Percentiles rank a stretch among this genome's conserved stretches.
These are phyloP conservation scores for Eupsilia transversa DNA, from an alignment of 2,888 invertebrate species.

Conservation along the genomic window DNA sequence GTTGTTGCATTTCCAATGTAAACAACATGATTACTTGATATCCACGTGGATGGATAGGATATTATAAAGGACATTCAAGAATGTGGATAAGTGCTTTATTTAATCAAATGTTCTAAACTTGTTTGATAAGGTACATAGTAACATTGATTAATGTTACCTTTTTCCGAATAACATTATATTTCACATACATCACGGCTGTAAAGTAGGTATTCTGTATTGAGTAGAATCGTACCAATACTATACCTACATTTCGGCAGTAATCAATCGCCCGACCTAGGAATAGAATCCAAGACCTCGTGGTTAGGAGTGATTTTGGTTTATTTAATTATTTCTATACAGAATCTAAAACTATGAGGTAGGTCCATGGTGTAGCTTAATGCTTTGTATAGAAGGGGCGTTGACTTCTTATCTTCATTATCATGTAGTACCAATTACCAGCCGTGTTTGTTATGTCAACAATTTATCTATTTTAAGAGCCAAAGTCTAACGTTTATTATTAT, in stretches of 20 bases:
- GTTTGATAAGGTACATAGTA: conserved; percentile 4
- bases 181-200: not conserved
- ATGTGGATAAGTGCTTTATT: not conserved
- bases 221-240: not conserved
- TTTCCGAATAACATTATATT: not conserved
- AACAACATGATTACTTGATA: conserved; percentile 40
- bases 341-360: not conserved
- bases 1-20: conserved; percentile 38
- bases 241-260: not conserved
- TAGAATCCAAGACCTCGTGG: not conserved
- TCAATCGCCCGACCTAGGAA: not conserved
- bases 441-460: conserved; percentile 50
- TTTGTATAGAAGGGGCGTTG: conserved; percentile 40
- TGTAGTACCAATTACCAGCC: conserved; percentile 5
- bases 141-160: conserved; percentile 21
- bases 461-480: conserved; percentile 43
- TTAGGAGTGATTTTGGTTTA: not conserved
- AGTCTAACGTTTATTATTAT: not conserved
- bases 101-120: conserved; percentile 14
- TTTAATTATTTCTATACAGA: not conserved
- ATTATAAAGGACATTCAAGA: conserved; percentile 5
- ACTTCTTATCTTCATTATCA: conserved; percentile 57
- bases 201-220: not conserved
- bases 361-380: not conserved
- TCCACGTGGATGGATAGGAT: too few species aligned